phyloP scores from a whole-genome alignment of 1,140 invertebrate species.

The Potamilus streckersoni region DNA sequence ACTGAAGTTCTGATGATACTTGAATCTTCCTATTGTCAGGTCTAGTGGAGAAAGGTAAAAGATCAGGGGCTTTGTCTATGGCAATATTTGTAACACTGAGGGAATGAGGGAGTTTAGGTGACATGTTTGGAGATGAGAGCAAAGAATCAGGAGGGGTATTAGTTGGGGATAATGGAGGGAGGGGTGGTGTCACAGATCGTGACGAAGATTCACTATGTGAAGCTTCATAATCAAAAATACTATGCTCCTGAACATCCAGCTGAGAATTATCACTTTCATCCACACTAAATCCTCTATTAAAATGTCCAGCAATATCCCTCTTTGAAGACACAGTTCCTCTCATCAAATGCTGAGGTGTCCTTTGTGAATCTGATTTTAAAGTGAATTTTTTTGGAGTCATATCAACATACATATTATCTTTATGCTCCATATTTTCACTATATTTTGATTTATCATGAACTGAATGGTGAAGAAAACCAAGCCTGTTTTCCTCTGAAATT shows the following conservation, averaged over 20 bases:
- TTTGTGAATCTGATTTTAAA: too few relatives aligned
- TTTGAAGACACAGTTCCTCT: too few relatives aligned
- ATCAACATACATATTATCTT: too few relatives aligned
- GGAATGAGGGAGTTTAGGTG: slow-evolving; percentile 31
- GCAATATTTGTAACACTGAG: slow-evolving; percentile 32
- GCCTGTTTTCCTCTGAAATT: slow-evolving; percentile 1
- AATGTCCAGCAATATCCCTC: too few relatives aligned
- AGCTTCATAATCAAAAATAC: slow-evolving; percentile 33
- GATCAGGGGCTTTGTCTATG: slow-evolving; percentile 36
- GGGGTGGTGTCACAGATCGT: slow-evolving; percentile 44
- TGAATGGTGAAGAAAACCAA: not conserved
- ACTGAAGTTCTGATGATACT: slow-evolving; percentile 18
- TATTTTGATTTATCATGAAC: not conserved
- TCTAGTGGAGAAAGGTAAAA: slow-evolving; percentile 31
- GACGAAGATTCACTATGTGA: slow-evolving; percentile 23
- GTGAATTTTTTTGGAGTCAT: too few relatives aligned
- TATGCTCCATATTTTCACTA: too few relatives aligned
- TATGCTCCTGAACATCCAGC: slow-evolving; percentile 20
- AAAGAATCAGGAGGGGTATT: slow-evolving; percentile 30
- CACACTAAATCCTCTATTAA: too few relatives aligned
- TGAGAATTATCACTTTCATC: slow-evolving; percentile 10
- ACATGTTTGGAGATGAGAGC: slow-evolving; percentile 15
- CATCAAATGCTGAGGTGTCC: too few relatives aligned
- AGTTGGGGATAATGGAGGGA: slow-evolving; percentile 45
- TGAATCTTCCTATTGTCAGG: not conserved